A percentile compares a stretch with the other conserved stretches of the same genome.
These are phyloP conservation scores for Phylloscopus collybita DNA, from an alignment of 2,797 vertebrate genomes.

Conservation along the genomic window DNA sequence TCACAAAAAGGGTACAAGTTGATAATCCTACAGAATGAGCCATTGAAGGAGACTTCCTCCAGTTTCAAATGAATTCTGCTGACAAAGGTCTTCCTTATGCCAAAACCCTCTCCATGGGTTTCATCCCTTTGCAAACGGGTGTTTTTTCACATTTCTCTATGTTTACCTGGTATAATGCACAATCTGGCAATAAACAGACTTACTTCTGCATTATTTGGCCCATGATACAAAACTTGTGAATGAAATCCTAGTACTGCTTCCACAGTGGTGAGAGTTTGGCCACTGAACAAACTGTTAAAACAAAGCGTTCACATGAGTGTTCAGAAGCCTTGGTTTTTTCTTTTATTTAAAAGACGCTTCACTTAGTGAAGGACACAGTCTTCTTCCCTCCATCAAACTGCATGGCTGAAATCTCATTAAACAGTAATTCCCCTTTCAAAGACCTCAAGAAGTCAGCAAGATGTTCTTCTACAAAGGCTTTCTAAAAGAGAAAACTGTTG, in stretches of 20 bases:
- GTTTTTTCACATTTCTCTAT: background rate
- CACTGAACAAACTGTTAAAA: background rate
- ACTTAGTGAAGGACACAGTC: background rate
- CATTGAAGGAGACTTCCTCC: background rate
- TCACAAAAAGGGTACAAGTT: background rate
- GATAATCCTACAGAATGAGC: background rate
- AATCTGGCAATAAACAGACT: background rate
- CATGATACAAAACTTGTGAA: background rate
- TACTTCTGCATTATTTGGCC: background rate
- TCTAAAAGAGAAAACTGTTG: background rate
- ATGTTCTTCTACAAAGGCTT: background rate
- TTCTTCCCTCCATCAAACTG: background rate
- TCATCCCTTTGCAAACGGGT: background rate
- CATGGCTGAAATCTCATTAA: background rate
- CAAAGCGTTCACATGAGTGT: background rate
- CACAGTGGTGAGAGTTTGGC: background rate
- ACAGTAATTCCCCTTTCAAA: background rate
- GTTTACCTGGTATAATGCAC: background rate
- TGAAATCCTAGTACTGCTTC: background rate
- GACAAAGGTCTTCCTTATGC: background rate
- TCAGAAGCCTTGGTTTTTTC: background rate
- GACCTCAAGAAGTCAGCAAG: background rate
- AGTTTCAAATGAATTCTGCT: background rate
- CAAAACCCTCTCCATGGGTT: background rate
- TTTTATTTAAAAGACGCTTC: background rate